A percentile compares a stretch with the other conserved stretches of the same genome.
Conservation (phyloP, 1,140 invertebrate genomes). For the Drosophila arawakana region DNA sequence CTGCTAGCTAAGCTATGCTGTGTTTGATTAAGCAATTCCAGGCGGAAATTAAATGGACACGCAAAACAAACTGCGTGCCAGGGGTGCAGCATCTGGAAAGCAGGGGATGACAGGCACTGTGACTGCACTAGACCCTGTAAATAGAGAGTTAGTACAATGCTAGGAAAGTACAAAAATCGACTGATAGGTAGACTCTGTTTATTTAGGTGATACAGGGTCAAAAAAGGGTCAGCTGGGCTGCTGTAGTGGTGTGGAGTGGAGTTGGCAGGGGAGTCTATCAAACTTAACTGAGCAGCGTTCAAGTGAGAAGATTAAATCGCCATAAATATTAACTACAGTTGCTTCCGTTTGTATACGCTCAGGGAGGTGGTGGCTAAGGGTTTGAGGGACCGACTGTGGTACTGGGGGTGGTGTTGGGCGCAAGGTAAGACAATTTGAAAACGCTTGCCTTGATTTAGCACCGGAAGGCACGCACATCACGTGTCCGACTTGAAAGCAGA, state of each 20-base stretch:
- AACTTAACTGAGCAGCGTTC: constrained; percentile 80
- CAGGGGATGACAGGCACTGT: too few species aligned
- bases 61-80: constrained; percentile 69
- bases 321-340: constrained; percentile 83
- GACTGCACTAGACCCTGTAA: neutral
- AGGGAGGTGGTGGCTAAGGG: neutral
- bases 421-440: constrained; percentile 80
- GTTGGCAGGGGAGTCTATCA: constrained; percentile 62
- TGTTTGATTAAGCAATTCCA: constrained; percentile 83
- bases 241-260: neutral
- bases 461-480: constrained; percentile 80
- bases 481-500: constrained; percentile 30
- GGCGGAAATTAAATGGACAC: constrained; percentile 82
- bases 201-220: neutral
- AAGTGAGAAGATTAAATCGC: constrained; percentile 83
- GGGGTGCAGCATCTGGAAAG: constrained; percentile 1
- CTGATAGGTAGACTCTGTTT: too few species aligned
- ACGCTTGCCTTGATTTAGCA: constrained; percentile 78
- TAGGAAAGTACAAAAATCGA: too few species aligned
- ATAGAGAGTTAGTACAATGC: neutral
- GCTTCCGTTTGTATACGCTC: constrained; percentile 44
- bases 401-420: neutral
- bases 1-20: constrained; percentile 25
- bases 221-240: constrained; percentile 65
- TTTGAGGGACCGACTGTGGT: neutral